Evolutionary conservation across 2,113 vertebrate genomes (phyloP).

Genomic region (Hydrochoerus hydrochaeris): DNA sequence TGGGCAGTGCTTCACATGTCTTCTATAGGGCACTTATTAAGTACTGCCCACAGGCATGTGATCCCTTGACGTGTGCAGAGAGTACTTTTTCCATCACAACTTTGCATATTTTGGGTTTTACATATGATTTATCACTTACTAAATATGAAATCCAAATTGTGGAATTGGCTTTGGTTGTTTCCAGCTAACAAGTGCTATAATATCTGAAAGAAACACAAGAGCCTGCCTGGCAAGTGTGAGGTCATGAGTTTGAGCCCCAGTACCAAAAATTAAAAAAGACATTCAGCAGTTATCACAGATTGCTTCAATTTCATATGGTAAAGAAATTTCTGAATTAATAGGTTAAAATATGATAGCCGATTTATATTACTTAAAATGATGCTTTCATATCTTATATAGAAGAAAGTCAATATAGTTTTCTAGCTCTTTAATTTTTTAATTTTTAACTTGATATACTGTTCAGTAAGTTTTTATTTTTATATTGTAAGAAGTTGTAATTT

Average conservation of each 20-base stretch:
- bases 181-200: constrained; percentile 81
- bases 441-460: constrained; percentile 41
- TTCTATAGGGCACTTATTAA: constrained; percentile 83
- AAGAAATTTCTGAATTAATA: constrained; percentile 32
- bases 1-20: constrained; percentile 55
- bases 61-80: constrained; percentile 80
- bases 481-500: constrained; percentile 49
- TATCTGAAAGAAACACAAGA: constrained; percentile 60
- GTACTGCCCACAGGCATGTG: constrained; percentile 73
- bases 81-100: constrained; percentile 79
- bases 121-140: constrained; percentile 86
- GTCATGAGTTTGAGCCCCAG: too few relatives aligned
- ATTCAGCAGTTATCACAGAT: constrained; percentile 75
- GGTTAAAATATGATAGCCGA: neutral
- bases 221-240: too few relatives aligned
- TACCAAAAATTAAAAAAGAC: constrained; percentile 36
- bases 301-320: constrained; percentile 64
- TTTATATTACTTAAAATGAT: constrained; percentile 23
- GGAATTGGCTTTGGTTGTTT: constrained; percentile 80
- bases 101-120: neutral
- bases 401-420: constrained; percentile 3
- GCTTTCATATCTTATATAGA: constrained; percentile 5
- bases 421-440: neutral
- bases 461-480: constrained; percentile 31
- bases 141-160: constrained; percentile 86